Percentiles rank a stretch among this genome's conserved stretches.
These are phyloP conservation scores for Tangachromis dhanisi DNA, from an alignment of 2,113 vertebrate species.

Conservation along the genomic window DNA sequence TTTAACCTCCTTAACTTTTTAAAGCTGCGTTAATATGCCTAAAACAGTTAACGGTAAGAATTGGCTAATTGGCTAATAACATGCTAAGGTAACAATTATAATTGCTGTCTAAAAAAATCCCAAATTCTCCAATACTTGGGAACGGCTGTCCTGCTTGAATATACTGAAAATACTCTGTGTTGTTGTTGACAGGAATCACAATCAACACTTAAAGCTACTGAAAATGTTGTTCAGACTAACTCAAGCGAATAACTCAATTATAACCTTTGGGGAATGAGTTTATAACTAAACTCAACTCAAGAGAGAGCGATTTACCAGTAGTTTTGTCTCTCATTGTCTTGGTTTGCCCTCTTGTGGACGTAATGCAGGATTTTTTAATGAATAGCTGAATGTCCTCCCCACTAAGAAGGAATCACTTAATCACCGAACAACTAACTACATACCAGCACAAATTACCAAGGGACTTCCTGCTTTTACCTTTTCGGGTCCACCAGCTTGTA, in stretches of 20 bases:
- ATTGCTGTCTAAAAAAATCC: not conserved
- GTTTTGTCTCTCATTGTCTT: not conserved
- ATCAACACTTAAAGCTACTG: not conserved
- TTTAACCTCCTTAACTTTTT: not conserved
- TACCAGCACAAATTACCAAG: not conserved
- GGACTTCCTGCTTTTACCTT: conserved; percentile 72
- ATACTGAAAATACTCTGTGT: not conserved
- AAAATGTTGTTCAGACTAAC: not conserved
- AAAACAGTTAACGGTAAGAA: not conserved
- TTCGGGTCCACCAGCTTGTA: conserved; percentile 96
- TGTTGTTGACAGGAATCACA: not conserved
- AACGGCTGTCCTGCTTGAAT: not conserved
- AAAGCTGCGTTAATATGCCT: not conserved
- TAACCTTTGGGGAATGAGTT: not conserved
- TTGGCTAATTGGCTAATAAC: not conserved
- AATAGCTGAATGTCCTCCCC: not conserved
- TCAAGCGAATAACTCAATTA: not conserved
- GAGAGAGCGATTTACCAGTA: not conserved
- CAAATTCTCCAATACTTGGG: not conserved
- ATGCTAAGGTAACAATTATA: not conserved
- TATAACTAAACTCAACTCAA: not conserved
- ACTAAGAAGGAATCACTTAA: not conserved
- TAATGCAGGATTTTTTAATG: not conserved
- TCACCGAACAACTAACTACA: not conserved
- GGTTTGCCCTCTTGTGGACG: not conserved